Percentiles rank a stretch among this genome's conserved stretches.
Evolutionary conservation across 1,140 invertebrate genomes (phyloP).

Genomic region (Cylas formicarius): DNA sequence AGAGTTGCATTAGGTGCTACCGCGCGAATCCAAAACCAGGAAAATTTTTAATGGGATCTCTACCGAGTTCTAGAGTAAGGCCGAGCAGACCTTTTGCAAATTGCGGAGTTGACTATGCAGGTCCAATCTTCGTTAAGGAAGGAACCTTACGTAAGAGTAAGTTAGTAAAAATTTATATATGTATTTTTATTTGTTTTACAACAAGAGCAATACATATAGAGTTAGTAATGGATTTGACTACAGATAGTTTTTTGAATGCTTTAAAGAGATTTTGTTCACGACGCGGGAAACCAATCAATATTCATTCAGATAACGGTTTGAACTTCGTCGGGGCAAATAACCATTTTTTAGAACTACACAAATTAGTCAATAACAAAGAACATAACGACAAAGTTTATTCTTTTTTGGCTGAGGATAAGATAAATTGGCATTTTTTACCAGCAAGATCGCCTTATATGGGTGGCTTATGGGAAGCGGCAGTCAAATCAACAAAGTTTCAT

Average conservation of each 20-base stretch:
- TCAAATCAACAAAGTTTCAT: constrained; percentile 7
- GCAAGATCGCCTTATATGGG: no score
- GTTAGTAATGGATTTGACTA: constrained; percentile 32
- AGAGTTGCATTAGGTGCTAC: constrained; percentile 1
- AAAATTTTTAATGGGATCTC: no score
- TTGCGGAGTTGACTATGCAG: constrained; percentile 5
- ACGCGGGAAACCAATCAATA: constrained; percentile 27
- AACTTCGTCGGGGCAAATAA: constrained; percentile 35
- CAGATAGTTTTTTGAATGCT: constrained; percentile 37
- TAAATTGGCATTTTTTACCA: no score
- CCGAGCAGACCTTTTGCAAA: neutral
- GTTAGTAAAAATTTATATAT: constrained; percentile 22
- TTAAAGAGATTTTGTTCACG: constrained; percentile 39
- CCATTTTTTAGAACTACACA: constrained; percentile 4
- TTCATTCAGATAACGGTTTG: constrained; percentile 36
- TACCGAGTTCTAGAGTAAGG: neutral
- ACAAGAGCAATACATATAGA: constrained; percentile 43
- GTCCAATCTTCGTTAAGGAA: constrained; percentile 25
- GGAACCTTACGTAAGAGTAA: constrained; percentile 10
- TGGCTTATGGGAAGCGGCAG: constrained; percentile 10
- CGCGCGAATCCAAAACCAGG: constrained; percentile 9
- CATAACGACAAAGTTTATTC: constrained; percentile 1
- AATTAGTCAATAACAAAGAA: neutral
- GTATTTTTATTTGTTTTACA: constrained; percentile 30
- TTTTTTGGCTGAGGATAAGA: constrained; percentile 60